These are phyloP conservation scores for Kryphioiulus occultus DNA, from an alignment of 2,888 invertebrate genomes.

Conservation along the genomic window DNA sequence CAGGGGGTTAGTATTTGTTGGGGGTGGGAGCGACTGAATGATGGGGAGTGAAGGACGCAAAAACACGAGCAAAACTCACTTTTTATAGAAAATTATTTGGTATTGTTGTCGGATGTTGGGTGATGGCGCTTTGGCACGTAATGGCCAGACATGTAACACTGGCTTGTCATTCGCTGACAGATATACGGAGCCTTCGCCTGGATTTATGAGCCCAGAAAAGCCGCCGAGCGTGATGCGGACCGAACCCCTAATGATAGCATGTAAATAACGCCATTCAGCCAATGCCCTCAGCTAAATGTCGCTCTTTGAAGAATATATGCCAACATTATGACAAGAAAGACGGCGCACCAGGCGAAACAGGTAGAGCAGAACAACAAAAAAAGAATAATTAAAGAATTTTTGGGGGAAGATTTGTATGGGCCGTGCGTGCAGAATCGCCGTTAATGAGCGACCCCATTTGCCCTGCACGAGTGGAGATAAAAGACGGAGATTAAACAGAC, in stretches of 20 bases:
- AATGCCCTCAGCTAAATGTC: conserved; percentile 41
- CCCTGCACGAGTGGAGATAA: too few species aligned
- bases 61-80: not conserved
- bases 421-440: too few species aligned
- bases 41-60: not conserved
- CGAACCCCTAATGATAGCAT: conserved; percentile 35
- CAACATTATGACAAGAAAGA: conserved; percentile 37
- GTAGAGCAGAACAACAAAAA: not conserved
- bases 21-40: not conserved
- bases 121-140: conserved; percentile 41
- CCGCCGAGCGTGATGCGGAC: conserved; percentile 33
- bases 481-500: too few species aligned
- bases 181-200: not conserved
- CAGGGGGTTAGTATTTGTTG: not conserved
- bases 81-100: not conserved
- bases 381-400: not conserved
- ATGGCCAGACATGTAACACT: conserved; percentile 39
- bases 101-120: not conserved
- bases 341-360: not conserved
- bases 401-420: too few species aligned
- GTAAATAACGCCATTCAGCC: conserved; percentile 40
- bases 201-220: conserved; percentile 24
- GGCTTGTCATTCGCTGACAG: conserved; percentile 35
- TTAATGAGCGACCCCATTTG: too few species aligned
- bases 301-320: conserved; percentile 18